Conservation (phyloP, 1,140 invertebrate species). For the Marisa cornuarietis region DNA sequence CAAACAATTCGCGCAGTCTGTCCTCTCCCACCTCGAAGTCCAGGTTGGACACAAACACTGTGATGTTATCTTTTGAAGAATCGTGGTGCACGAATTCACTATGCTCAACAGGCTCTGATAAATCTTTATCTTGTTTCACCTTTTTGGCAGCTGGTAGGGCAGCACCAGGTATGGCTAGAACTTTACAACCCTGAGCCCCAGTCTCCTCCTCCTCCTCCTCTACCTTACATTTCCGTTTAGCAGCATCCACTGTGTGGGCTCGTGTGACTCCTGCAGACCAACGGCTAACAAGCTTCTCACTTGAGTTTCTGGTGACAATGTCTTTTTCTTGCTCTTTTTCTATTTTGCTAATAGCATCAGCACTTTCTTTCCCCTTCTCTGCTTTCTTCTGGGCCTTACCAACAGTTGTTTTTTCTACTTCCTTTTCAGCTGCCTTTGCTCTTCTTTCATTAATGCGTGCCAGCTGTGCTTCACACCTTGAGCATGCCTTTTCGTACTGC, state of each 20-base stretch:
- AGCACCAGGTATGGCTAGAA: constrained; percentile 44
- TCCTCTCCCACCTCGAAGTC: constrained; percentile 75
- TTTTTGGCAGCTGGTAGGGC: constrained; percentile 44
- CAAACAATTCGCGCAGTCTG: constrained; percentile 69
- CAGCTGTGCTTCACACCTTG: constrained; percentile 58
- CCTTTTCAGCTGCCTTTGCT: constrained; percentile 53
- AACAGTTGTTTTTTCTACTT: constrained; percentile 64
- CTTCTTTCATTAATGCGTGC: constrained; percentile 54
- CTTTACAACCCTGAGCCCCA: constrained; percentile 60
- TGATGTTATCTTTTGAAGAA: constrained; percentile 65
- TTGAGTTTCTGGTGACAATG: constrained; percentile 13
- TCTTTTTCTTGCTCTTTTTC: constrained; percentile 8
- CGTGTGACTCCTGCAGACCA: constrained; percentile 15
- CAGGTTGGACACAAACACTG: constrained; percentile 89
- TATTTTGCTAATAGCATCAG: background rate
- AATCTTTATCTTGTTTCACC: constrained; percentile 40
- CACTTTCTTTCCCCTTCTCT: constrained; percentile 8
- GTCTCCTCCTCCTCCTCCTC: background rate
- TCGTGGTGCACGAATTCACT: constrained; percentile 29
- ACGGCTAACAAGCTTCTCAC: constrained; percentile 12
- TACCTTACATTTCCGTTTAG: constrained; percentile 10
- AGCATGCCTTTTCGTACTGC: constrained; percentile 63
- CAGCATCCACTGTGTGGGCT: constrained; percentile 4
- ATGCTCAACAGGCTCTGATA: constrained; percentile 2
- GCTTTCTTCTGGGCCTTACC: constrained; percentile 33